These are phyloP conservation scores for Tragelaphus strepsiceros DNA, from an alignment of 2,113 vertebrate genomes.

Conservation along the genomic window DNA sequence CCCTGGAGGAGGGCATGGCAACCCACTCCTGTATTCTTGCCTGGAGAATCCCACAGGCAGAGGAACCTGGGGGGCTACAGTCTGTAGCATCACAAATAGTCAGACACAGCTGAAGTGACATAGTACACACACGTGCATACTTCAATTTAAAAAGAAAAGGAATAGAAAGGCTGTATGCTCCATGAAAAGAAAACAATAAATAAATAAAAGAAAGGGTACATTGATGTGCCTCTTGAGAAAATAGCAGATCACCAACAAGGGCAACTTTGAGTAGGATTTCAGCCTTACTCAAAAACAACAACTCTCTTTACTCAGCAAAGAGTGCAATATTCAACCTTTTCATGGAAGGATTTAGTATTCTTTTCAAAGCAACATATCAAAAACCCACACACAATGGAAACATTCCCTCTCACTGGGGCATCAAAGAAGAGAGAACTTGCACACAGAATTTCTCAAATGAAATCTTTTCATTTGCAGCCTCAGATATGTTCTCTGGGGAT, in stretches of 20 bases:
- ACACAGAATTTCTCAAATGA: conserved; percentile 76
- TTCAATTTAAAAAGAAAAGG: neutral
- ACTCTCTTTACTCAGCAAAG: conserved; percentile 67
- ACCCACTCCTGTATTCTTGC: neutral
- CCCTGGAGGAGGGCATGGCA: neutral
- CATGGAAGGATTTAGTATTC: conserved; percentile 74
- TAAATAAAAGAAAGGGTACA: neutral
- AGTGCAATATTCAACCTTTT: conserved; percentile 76
- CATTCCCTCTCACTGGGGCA: conserved; percentile 73
- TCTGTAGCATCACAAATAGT: neutral
- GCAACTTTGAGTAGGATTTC: conserved; percentile 72
- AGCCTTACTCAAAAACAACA: conserved; percentile 74
- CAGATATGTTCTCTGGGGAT: conserved; percentile 78
- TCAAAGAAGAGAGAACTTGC: conserved; percentile 76
- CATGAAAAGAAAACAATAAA: neutral
- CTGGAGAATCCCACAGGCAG: neutral
- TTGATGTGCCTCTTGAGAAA: conserved; percentile 58
- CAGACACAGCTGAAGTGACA: neutral
- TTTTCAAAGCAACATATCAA: conserved; percentile 81
- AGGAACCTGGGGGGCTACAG: neutral
- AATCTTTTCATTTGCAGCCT: conserved; percentile 78
- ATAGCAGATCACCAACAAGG: conserved; percentile 63
- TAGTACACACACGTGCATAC: neutral
- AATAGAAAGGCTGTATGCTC: neutral
- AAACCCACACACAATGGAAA: conserved; percentile 81